Evolutionary conservation across 2,797 vertebrate genomes (phyloP).

Genomic region (Leptatherina wallacei): DNA sequence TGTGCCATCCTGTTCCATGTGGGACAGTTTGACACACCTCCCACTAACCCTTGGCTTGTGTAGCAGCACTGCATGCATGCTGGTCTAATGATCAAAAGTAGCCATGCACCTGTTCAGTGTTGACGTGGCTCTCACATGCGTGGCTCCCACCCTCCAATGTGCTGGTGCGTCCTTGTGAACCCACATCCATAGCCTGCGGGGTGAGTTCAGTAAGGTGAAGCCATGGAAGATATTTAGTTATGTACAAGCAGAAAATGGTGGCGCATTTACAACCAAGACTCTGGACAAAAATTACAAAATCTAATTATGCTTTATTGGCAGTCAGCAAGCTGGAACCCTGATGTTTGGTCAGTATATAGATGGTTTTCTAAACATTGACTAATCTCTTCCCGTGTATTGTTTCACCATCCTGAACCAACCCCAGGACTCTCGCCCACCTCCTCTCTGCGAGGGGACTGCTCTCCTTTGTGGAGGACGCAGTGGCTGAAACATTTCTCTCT

Average conservation of each 20-base stretch:
- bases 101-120: constrained; percentile 37
- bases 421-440: constrained; percentile 38
- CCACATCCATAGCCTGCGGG: constrained; percentile 59
- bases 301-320: not conserved
- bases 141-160: constrained; percentile 69
- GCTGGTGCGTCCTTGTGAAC: constrained; percentile 77
- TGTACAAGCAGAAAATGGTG: not conserved
- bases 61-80: constrained; percentile 71
- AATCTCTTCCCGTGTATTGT: constrained; percentile 17
- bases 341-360: not conserved
- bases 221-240: constrained; percentile 2
- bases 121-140: constrained; percentile 65
- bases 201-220: constrained; percentile 55
- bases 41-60: constrained; percentile 56
- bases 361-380: not conserved
- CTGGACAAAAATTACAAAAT: no score
- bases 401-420: constrained; percentile 57
- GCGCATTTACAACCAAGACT: not conserved
- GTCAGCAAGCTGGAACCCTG: not conserved
- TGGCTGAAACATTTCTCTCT: constrained; percentile 70
- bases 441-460: constrained; percentile 53
- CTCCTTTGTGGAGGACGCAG: constrained; percentile 52
- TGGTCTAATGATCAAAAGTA: constrained; percentile 58
- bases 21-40: constrained; percentile 57
- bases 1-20: constrained; percentile 61